Evolutionary conservation across 2,888 invertebrate genomes (phyloP), one percentile per base, ranked within the genome.

Genomic region (Serripes groenlandicus): DNA sequence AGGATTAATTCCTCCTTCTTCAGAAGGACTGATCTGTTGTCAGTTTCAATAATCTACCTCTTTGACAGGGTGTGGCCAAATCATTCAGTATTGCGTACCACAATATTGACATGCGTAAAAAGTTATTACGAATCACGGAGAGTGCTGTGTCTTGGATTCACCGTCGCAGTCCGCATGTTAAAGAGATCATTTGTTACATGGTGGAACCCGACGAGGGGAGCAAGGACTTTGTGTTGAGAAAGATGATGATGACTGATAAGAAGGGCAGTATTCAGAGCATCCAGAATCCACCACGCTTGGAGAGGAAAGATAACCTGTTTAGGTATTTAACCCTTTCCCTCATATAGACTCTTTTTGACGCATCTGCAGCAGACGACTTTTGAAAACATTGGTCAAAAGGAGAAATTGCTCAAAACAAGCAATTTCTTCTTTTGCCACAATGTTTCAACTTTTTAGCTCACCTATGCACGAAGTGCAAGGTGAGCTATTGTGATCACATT

Each of bases 61-160:
- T 1, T 35, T 56, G 23, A 54, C 84, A 94, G 94, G 94, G 94
- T 58, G 91, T 94, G n/a, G 92, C 94, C 23, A 93, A 93, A 75
- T 88, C 93, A 1, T 94, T 94, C 89, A 94, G 94, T 84, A 93
- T 94, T 69, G 92, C 94, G 15, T 94, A 94, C 84, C 94, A 94
- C 80, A 89, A 91, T 54, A 92, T 94, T n/a, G 93, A 94, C 75
- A 90, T 93, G 81, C 88, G 92, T 9, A 92, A 92, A 79, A 94
- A 94, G 83, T 89, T 94, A 30, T 85, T 94, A 81, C 89, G 93
- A 18, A 94, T 94, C 73, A 91, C 92, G 4, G 94, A 94, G 85
- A 93, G 92, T 78, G 94, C 94, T 9, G 91, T 93, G 30, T 91
- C 92, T 0, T 94, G 94, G 94, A 94, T 94, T 66, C 92, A 93